Evolutionary conservation across 2,113 vertebrate genomes (phyloP).

Genomic region (Serinus canaria): DNA sequence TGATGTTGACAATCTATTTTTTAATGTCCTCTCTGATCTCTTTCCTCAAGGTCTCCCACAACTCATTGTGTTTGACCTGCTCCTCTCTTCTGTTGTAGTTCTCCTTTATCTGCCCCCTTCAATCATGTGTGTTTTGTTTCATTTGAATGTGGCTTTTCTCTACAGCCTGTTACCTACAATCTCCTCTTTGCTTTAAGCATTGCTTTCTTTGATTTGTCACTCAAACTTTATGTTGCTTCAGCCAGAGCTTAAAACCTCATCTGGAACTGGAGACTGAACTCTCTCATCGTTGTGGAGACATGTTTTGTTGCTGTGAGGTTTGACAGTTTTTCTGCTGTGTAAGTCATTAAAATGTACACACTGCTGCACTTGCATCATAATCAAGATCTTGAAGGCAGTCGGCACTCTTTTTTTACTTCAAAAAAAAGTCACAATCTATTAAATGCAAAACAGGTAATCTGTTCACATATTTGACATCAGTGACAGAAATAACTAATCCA

Average conservation of each 20-base stretch:
- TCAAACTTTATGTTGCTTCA: not conserved
- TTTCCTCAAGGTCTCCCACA: slow-evolving; percentile 26
- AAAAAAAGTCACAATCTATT: not conserved
- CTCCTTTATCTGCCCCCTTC: slow-evolving; percentile 36
- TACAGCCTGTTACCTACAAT: not conserved
- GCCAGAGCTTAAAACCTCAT: not conserved
- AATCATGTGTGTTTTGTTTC: slow-evolving; percentile 2
- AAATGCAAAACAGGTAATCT: slow-evolving; percentile 1
- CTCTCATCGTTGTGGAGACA: not conserved
- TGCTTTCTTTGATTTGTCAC: slow-evolving; percentile 44
- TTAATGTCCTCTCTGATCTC: slow-evolving; percentile 54
- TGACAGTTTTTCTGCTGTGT: not conserved
- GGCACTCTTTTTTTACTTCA: not conserved
- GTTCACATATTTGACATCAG: not conserved
- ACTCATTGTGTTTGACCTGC: not conserved
- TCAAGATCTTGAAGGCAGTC: not conserved
- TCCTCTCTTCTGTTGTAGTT: slow-evolving; percentile 12
- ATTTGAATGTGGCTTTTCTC: slow-evolving; percentile 5
- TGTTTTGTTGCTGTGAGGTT: not conserved
- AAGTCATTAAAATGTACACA: not conserved
- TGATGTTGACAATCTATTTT: slow-evolving; percentile 43
- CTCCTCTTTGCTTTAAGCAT: slow-evolving; percentile 16
- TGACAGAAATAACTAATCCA: not conserved
- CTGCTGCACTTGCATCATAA: not conserved
- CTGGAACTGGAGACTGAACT: not conserved